Evolutionary conservation across 2,888 invertebrate genomes (phyloP).

Genomic region (Mesorhabditis spiculigera): DNA sequence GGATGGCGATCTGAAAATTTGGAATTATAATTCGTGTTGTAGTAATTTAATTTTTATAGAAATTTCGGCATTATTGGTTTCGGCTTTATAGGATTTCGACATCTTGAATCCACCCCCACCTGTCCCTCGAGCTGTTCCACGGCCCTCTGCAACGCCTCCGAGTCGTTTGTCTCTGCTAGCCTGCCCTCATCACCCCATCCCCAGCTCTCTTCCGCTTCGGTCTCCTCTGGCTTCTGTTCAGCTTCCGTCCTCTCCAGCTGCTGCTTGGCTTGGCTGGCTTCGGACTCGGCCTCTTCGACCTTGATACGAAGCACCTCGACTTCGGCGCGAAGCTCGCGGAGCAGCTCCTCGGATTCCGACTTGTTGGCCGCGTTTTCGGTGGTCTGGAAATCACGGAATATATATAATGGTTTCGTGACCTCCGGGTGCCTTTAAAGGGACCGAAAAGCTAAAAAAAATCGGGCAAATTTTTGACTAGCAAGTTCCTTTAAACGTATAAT

Average conservation of each 20-base stretch:
- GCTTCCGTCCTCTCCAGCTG: background rate
- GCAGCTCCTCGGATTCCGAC: background rate
- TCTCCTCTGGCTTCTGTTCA: background rate
- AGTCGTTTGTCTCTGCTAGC: background rate
- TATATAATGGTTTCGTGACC: too few relatives aligned
- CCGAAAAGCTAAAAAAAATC: too few relatives aligned
- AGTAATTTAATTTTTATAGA: too few relatives aligned
- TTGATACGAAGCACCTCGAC: constrained; percentile 8
- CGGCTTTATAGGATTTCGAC: too few relatives aligned
- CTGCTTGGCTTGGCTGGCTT: background rate
- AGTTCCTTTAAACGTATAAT: too few relatives aligned
- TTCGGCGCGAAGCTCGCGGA: constrained; percentile 1
- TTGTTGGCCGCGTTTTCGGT: background rate
- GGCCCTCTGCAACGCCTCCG: background rate
- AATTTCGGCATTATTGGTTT: too few relatives aligned
- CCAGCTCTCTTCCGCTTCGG: background rate
- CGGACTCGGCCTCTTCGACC: constrained; percentile 7
- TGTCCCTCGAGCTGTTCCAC: background rate
- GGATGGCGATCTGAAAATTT: too few relatives aligned
- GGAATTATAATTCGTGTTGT: too few relatives aligned
- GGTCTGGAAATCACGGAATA: too few relatives aligned
- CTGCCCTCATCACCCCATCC: constrained; percentile 6
- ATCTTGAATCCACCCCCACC: background rate
- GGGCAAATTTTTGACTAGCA: too few relatives aligned
- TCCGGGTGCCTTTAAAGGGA: too few relatives aligned